A percentile compares a stretch with the other conserved stretches of the same genome.
phyloP scores from a whole-genome alignment of 2,888 invertebrate genomes.

The Mechanitis mazaeus region DNA sequence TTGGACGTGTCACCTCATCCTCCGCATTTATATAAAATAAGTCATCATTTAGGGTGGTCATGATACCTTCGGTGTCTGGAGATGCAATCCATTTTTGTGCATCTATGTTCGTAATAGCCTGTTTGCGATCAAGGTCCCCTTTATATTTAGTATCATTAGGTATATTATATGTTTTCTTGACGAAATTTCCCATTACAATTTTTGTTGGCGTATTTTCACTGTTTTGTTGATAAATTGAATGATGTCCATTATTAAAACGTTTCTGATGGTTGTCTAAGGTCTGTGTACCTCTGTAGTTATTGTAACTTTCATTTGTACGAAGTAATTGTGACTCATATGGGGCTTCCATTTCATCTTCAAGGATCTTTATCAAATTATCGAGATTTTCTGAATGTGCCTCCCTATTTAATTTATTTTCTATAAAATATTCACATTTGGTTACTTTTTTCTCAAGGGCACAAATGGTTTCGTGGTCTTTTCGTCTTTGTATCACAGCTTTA shows the following conservation, averaged over 20 bases:
- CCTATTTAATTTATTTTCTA: slow-evolving; percentile 36
- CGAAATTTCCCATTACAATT: slow-evolving; percentile 43
- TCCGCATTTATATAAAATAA: slow-evolving; percentile 24
- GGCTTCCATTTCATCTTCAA: slow-evolving; percentile 59
- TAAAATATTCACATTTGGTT: slow-evolving; percentile 42
- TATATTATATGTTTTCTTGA: slow-evolving; percentile 42
- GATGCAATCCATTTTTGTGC: slow-evolving; percentile 38
- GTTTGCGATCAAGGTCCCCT: slow-evolving; percentile 46
- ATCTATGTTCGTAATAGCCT: slow-evolving; percentile 45
- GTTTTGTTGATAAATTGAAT: slow-evolving; percentile 32
- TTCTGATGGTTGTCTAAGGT: not conserved
- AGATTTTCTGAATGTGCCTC: slow-evolving; percentile 50
- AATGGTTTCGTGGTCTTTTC: slow-evolving; percentile 52
- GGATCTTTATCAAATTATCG: slow-evolving; percentile 58
- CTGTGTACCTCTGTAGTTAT: not conserved
- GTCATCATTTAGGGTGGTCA: slow-evolving; percentile 8
- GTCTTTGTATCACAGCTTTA: slow-evolving; percentile 43
- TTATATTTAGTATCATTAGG: slow-evolving; percentile 39
- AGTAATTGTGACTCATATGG: slow-evolving; percentile 36
- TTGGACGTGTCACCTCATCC: slow-evolving; percentile 25
- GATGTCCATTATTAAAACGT: slow-evolving; percentile 26
- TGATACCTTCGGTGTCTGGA: slow-evolving; percentile 28
- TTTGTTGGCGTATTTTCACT: slow-evolving; percentile 42
- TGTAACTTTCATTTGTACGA: slow-evolving; percentile 28
- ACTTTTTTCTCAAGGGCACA: slow-evolving; percentile 46